Evolutionary conservation across 2,888 invertebrate genomes (phyloP).

Genomic region (Barypeithes pellucidus): DNA sequence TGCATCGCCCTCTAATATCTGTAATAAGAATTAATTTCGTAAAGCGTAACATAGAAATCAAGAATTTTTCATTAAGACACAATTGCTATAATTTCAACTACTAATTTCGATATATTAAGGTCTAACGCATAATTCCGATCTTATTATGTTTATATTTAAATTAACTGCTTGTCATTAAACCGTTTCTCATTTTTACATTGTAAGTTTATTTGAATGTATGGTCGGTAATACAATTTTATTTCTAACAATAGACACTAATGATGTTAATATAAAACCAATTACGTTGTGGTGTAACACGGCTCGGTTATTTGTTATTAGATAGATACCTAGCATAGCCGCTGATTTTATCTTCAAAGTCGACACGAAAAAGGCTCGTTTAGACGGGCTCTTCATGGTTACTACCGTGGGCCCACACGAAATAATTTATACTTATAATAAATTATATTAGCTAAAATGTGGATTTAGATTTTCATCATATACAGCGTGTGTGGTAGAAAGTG

Average conservation of each 20-base stretch:
- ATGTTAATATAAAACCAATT: slow-evolving; percentile 63
- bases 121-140: slow-evolving; percentile 33
- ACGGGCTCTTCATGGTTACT: slow-evolving; percentile 53
- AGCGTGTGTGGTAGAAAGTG: too few relatives aligned
- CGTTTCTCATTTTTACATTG: slow-evolving; percentile 45
- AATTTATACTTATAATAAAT: slow-evolving; percentile 32
- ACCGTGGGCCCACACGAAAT: slow-evolving; percentile 55
- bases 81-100: slow-evolving; percentile 39
- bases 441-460: slow-evolving; percentile 28
- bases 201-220: slow-evolving; percentile 56
- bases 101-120: slow-evolving; percentile 35
- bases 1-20: not conserved
- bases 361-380: slow-evolving; percentile 63
- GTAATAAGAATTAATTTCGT: not conserved
- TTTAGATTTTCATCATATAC: not conserved
- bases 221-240: slow-evolving; percentile 62
- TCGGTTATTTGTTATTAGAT: slow-evolving; percentile 59
- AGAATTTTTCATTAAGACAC: slow-evolving; percentile 40
- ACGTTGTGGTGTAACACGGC: slow-evolving; percentile 59
- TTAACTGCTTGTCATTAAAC: slow-evolving; percentile 48
- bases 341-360: slow-evolving; percentile 59
- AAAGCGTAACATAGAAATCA: slow-evolving; percentile 13
- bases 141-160: slow-evolving; percentile 44
- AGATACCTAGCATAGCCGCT: slow-evolving; percentile 54
- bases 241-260: slow-evolving; percentile 62